Evolutionary conservation across 2,113 vertebrate species (phyloP).

Genomic region (Campylomormyrus tamandua): DNA sequence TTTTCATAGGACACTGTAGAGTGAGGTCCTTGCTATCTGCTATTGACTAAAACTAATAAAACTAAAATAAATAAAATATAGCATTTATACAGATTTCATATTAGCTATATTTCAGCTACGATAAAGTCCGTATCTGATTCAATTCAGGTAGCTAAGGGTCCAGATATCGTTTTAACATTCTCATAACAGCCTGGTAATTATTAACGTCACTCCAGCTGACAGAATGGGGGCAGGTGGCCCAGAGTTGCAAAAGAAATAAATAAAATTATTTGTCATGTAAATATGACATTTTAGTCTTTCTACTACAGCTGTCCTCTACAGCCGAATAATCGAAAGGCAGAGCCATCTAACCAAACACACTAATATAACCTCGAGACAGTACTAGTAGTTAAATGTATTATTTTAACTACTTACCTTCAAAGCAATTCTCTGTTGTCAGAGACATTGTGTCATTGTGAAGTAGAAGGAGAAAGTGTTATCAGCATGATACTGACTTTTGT

Average conservation of each 20-base stretch:
- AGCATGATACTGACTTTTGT: neutral
- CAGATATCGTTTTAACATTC: neutral
- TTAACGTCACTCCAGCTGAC: neutral
- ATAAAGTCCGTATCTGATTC: neutral
- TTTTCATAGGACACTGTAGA: slow-evolving; percentile 23
- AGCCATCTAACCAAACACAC: neutral
- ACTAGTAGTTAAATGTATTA: neutral
- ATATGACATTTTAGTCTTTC: neutral
- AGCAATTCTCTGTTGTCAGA: neutral
- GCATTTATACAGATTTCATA: slow-evolving; percentile 24
- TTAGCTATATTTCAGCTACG: neutral
- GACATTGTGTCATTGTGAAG: neutral
- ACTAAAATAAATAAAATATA: slow-evolving; percentile 28
- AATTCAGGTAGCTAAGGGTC: neutral
- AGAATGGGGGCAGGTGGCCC: neutral
- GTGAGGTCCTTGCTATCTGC: slow-evolving; percentile 14
- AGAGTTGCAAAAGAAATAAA: neutral
- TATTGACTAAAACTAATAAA: slow-evolving; percentile 16
- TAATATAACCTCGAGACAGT: neutral
- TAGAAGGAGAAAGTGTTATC: neutral
- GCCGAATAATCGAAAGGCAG: neutral
- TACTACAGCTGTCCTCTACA: neutral
- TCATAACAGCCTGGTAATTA: neutral
- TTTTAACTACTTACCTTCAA: neutral
- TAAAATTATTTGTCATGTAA: neutral